phyloP scores from a whole-genome alignment of 2,888 invertebrate genomes.

The Monopis laevigella region DNA sequence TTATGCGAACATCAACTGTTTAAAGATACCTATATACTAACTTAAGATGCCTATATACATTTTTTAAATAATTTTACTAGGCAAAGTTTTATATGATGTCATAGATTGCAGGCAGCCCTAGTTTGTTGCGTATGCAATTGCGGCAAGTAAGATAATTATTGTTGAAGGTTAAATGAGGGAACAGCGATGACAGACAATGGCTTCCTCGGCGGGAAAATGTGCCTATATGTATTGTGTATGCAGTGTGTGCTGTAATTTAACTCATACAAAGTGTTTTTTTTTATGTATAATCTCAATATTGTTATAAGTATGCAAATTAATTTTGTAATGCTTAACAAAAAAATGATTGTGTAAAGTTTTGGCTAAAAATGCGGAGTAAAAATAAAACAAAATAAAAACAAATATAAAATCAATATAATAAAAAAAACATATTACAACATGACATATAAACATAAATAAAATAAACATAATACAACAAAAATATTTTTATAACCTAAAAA shows the following conservation, averaged over 20 bases:
- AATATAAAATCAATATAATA: slow-evolving; percentile 13
- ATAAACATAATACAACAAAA: slow-evolving; percentile 19
- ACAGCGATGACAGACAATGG: slow-evolving; percentile 35
- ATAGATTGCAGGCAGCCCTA: no score
- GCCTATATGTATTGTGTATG: slow-evolving; percentile 19
- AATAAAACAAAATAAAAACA: slow-evolving; percentile 16
- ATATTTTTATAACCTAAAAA: no score
- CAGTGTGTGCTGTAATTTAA: slow-evolving; percentile 3
- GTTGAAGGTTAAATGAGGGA: slow-evolving; percentile 42
- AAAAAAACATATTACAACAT: slow-evolving; percentile 17
- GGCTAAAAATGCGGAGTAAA: not conserved
- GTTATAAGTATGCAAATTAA: no score
- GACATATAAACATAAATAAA: slow-evolving; percentile 11
- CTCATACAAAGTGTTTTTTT: not conserved
- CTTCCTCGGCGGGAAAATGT: slow-evolving; percentile 22
- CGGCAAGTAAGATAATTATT: slow-evolving; percentile 31
- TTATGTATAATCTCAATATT: not conserved
- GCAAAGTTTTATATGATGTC: no score
- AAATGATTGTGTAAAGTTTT: not conserved
- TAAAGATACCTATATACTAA: no score
- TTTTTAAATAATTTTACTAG: no score
- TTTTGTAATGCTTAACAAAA: not conserved
- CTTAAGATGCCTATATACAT: no score
- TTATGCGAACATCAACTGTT: no score
- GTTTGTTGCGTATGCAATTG: slow-evolving; percentile 15